A percentile compares a stretch with the other conserved stretches of the same genome.
These are phyloP conservation scores for Oligia strigilis DNA, from an alignment of 2,888 invertebrate genomes.

Conservation along the genomic window DNA sequence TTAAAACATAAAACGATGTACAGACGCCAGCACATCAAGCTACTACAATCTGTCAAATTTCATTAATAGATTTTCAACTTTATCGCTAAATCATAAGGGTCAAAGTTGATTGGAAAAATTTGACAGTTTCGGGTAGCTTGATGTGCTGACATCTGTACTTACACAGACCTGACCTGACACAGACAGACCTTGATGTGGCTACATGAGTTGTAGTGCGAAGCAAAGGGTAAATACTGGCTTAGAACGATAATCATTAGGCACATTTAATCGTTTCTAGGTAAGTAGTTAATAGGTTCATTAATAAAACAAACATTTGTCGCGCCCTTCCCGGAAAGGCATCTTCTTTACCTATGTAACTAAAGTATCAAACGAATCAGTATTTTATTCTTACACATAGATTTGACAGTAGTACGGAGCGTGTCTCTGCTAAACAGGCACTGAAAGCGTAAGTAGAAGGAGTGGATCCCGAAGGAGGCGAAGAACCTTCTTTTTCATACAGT, in stretches of 20 bases:
- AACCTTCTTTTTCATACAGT: background rate
- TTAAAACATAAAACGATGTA: background rate
- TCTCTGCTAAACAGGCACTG: no score
- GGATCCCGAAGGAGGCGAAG: background rate
- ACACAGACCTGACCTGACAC: no score
- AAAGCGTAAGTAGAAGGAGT: background rate
- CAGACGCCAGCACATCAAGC: no score
- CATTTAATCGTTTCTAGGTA: conserved; percentile 4
- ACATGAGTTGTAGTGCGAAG: background rate
- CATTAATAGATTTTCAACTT: no score
- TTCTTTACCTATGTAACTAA: background rate
- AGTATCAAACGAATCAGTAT: background rate
- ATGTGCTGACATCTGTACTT: background rate
- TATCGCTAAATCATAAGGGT: no score
- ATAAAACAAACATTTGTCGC: background rate
- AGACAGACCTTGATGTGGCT: background rate
- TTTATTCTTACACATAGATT: background rate
- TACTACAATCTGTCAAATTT: no score
- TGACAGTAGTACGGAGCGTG: background rate
- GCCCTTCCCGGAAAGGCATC: background rate
- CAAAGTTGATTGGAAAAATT: no score
- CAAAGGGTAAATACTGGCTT: conserved; percentile 20
- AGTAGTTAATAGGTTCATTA: background rate
- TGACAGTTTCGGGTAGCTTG: no score
- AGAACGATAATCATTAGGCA: conserved; percentile 11